Base-by-base conservation (phyloP, 2,888 invertebrate species). In the Pollenia griseotomentosa region DNA sequence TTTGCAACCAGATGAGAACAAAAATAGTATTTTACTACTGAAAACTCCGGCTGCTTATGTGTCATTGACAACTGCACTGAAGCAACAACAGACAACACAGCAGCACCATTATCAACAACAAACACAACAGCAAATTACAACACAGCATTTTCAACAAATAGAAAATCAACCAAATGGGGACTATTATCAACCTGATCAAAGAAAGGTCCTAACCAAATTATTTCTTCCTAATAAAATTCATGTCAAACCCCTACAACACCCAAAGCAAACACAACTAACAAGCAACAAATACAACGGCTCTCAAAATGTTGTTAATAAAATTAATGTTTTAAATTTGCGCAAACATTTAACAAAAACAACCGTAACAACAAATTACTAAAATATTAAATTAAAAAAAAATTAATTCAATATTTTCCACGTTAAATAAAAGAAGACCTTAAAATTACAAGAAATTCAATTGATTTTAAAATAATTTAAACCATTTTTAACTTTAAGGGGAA, bases 201-300 rank as follows among this genome's bases (percentile, higher is more conserved):
- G 84, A 68, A 84, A 84, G 23, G 84, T 74, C 3, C 61, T 84
- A 46, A 79, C 79, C 16, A 84, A 84, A 79, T 46, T 84, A 7
- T 84, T 79, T 74, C 51, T 84, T 40, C 68, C 79, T 4, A 84
- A 84, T 42, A 84, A 84, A 61, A 84, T 84, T 0, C 66, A 84
- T 14, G 53, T 79, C 3, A 74, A 84, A n/a, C 46, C 84, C 14
- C 79, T 42, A n/a, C 79, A 66, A 61, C 42, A 48, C 4, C 73
- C 73, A 46, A 78, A 84, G 51, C 79, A 79, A 59, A 53, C 65
- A 19, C 78, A 78, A n/a, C 19, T 16, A 33, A 55, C 75, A 44
- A 53, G 61, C 42, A 53, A 53, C 10, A 83, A 70, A 53, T n/a
- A 1, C 6, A 33, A 75, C n/a, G 44, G 40, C 6, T 71, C 66